phyloP scores from a whole-genome alignment of 2,113 vertebrate genomes.

The Zosterops hypoxanthus region DNA sequence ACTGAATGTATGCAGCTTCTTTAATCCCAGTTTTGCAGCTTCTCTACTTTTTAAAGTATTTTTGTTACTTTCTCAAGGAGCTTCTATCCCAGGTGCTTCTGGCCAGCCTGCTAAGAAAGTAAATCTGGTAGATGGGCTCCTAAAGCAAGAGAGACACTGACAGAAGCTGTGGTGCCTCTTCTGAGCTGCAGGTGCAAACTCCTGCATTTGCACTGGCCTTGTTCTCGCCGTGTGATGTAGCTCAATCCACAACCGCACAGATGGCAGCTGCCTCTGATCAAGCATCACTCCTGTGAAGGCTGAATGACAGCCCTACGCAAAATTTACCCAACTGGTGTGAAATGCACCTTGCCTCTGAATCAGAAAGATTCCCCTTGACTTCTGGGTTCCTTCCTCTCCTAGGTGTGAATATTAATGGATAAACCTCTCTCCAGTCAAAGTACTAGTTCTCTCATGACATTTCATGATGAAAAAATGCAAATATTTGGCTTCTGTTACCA shows the following conservation, averaged over 20 bases:
- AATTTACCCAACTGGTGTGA: neutral
- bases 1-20: neutral
- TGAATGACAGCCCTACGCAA: neutral
- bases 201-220: fast-evolving
- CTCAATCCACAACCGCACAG: fast-evolving
- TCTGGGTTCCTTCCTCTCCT: neutral
- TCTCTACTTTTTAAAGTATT: neutral
- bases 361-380: neutral
- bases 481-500: neutral
- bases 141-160: neutral
- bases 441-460: neutral
- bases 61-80: neutral
- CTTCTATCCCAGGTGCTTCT: neutral
- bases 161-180: neutral
- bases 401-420: neutral
- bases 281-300: neutral
- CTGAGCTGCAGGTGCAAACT: neutral
- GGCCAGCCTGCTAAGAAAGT: neutral
- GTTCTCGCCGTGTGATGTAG: neutral
- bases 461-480: neutral
- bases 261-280: neutral
- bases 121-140: neutral
- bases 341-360: neutral
- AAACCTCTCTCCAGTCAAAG: neutral
- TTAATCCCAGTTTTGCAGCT: neutral